Conservation (phyloP, 2,797 vertebrate species). For the Halcyon badia region DNA sequence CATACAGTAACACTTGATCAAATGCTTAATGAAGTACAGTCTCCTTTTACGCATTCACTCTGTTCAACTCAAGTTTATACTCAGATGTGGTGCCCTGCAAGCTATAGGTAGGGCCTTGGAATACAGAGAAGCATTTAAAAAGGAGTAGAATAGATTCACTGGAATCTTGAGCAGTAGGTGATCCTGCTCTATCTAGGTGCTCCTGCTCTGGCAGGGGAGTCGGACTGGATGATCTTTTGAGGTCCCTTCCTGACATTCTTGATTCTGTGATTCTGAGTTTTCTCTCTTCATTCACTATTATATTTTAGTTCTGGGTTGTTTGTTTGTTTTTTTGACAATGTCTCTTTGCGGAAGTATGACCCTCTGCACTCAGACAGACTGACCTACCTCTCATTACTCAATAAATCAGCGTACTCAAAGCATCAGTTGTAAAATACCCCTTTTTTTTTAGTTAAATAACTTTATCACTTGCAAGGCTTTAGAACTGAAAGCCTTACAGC, state of each 20-base stretch:
- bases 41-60: not conserved
- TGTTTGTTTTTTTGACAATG: not conserved
- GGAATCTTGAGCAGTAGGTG: not conserved
- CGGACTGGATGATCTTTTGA: no score
- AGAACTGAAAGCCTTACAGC: slow-evolving; percentile 1
- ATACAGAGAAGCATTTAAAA: not conserved
- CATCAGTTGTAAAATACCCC: slow-evolving; percentile 15
- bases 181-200: no score
- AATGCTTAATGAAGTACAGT: not conserved
- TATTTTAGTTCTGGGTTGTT: not conserved
- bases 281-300: not conserved
- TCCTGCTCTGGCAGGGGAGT: no score
- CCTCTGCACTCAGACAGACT: not conserved
- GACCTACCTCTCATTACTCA: not conserved
- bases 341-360: not conserved
- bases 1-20: not conserved
- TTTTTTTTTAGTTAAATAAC: slow-evolving; percentile 16
- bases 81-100: not conserved
- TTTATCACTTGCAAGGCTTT: slow-evolving; percentile 11
- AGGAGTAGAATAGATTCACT: not conserved
- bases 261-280: not conserved
- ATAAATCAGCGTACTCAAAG: slow-evolving; percentile 5
- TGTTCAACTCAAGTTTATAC: not conserved
- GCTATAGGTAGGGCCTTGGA: not conserved
- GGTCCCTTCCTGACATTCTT: no score